These are phyloP conservation scores for Pseudococcus viburni DNA, from an alignment of 2,888 invertebrate species.

Conservation along the genomic window DNA sequence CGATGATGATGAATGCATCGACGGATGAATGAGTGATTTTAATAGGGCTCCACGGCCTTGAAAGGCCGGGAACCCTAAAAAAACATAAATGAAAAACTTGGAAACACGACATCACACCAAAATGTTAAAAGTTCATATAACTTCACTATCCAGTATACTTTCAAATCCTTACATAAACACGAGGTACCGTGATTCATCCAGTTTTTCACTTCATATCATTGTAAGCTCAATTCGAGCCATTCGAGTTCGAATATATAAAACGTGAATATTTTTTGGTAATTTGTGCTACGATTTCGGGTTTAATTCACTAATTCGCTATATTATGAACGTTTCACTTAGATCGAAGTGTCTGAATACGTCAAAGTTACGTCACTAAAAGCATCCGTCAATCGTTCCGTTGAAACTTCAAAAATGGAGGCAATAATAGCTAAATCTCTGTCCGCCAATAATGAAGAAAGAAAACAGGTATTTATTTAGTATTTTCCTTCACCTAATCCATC, in stretches of 20 bases:
- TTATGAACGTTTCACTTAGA: background rate
- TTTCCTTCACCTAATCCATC: background rate
- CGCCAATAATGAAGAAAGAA: constrained; percentile 52
- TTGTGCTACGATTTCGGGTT: background rate
- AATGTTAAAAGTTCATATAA: no score
- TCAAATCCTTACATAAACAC: background rate
- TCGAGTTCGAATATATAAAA: background rate
- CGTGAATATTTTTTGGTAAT: background rate
- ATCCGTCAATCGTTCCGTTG: background rate
- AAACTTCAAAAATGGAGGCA: constrained; percentile 38
- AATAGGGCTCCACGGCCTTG: no score
- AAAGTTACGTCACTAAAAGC: background rate
- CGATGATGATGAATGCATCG: no score
- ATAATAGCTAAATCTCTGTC: constrained; percentile 46
- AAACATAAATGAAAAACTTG: no score
- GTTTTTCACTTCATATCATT: background rate
- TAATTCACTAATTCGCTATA: background rate
- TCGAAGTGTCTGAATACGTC: background rate
- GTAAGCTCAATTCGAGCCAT: background rate
- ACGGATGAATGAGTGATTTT: no score
- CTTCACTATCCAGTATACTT: no score
- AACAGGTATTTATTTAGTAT: constrained; percentile 19
- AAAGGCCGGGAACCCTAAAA: no score
- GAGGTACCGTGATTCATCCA: background rate
- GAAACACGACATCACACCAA: no score